Conservation (phyloP, 2,888 invertebrate species). For the Rotaria sp. region DNA sequence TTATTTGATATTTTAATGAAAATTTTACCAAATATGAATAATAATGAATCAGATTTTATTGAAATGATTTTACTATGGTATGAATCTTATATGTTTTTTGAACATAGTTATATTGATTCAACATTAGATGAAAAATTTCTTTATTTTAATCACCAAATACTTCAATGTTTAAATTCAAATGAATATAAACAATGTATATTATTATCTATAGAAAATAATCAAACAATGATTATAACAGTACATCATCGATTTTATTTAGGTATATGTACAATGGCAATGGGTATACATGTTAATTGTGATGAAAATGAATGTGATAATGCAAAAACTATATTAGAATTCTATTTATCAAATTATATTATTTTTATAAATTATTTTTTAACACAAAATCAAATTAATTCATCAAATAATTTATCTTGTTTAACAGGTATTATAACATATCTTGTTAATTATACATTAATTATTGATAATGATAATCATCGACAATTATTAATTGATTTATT, state of each 20-base stretch:
- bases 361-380: background rate
- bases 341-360: background rate
- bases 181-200: conserved; percentile 1
- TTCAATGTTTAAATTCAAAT: background rate
- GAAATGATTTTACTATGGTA: background rate
- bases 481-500: background rate
- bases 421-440: background rate
- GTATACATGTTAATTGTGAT: conserved; percentile 5
- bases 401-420: background rate
- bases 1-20: background rate
- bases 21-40: background rate
- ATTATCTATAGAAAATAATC: background rate
- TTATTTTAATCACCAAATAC: background rate
- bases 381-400: background rate
- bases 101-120: conserved; percentile 17
- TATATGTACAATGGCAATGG: conserved; percentile 16
- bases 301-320: background rate
- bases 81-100: background rate
- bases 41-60: background rate
- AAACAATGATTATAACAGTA: background rate
- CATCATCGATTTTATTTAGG: background rate
- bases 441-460: conserved; percentile 13
- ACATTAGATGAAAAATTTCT: background rate
- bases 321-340: background rate
- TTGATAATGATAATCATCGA: background rate